Evolutionary conservation across 2,888 invertebrate genomes (phyloP), one percentile per base, ranked within the genome.

Genomic region (Metalampra italica): DNA sequence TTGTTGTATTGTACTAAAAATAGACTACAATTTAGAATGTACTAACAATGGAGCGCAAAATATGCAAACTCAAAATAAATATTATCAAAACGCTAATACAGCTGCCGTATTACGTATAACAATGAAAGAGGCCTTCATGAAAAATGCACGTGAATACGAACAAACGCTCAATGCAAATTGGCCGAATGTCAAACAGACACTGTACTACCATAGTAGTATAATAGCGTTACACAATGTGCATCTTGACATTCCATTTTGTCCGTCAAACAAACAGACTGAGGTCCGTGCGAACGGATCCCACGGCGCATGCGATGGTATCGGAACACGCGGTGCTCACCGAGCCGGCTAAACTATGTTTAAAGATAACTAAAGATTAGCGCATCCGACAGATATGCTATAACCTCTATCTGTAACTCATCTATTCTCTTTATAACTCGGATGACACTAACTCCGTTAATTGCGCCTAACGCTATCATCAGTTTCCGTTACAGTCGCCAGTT

Each of bases 191-290:
- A 84, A 73, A 69, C 39, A 13, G 30, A 46, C 30, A 30, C 39
- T 40, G 41, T 46, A 42, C 42, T n/a, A 30, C 39, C 39, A 36
- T 46, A 42, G 36, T n/a, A 13, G 54, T 60, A 70, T 64, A 71
- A 69, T 65, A 54, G 66, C 56, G 57, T 85, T 86, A 75, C 85
- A 64, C 82, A 84, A 87, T 69, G 69, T 75, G 74, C 78, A 82
- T 87, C 87, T 83, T 89, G 88, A 86, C 88, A 89, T 89, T 89
- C 79, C 78, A 70, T 78, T 84, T 82, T 85, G 81, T 83, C 75
- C 74, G 66, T 68, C 73, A 77, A 71, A 81, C 73, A 77, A 71
- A 81, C 76, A 78, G 78, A 81, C 72, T 60, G 67, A 66, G 59
- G 64, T 60, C 62, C 79, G 82, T 87, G 87, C 59, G 87, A 87